These are phyloP conservation scores for Epirrhoe tristata DNA, from an alignment of 2,888 invertebrate genomes.

Conservation along the genomic window DNA sequence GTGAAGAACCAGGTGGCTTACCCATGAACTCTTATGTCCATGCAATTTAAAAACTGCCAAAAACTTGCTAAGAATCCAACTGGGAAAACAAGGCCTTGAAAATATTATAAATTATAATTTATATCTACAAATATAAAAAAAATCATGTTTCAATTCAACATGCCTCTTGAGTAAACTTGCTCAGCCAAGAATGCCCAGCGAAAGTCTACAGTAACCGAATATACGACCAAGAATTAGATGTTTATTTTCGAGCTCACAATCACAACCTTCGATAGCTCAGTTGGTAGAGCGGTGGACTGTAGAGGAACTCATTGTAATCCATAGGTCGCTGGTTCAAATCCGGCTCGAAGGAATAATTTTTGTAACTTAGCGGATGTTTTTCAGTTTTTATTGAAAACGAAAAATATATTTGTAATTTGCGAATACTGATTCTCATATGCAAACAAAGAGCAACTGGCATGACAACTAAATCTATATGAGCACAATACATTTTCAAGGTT, in stretches of 20 bases:
- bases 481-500: too few species aligned
- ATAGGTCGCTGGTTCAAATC: conserved; percentile 90
- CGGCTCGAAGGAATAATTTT: conserved; percentile 85
- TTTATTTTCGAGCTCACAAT: not conserved
- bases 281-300: conserved; percentile 87
- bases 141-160: not conserved
- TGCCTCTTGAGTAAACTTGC: not conserved
- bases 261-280: conserved; percentile 84
- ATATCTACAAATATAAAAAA: not conserved
- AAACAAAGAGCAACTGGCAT: too few species aligned
- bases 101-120: not conserved
- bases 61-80: not conserved
- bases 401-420: too few species aligned
- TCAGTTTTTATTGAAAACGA: not conserved
- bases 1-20: too few species aligned
- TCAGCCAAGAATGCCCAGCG: not conserved
- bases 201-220: not conserved
- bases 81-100: not conserved
- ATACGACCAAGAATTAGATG: not conserved
- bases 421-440: too few species aligned
- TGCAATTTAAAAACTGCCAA: too few species aligned
- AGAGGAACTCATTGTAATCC: conserved; percentile 73
- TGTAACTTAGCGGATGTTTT: not conserved
- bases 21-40: too few species aligned
- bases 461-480: too few species aligned